phyloP scores from a whole-genome alignment of 2,113 vertebrate species.

The Mobula hypostoma region DNA sequence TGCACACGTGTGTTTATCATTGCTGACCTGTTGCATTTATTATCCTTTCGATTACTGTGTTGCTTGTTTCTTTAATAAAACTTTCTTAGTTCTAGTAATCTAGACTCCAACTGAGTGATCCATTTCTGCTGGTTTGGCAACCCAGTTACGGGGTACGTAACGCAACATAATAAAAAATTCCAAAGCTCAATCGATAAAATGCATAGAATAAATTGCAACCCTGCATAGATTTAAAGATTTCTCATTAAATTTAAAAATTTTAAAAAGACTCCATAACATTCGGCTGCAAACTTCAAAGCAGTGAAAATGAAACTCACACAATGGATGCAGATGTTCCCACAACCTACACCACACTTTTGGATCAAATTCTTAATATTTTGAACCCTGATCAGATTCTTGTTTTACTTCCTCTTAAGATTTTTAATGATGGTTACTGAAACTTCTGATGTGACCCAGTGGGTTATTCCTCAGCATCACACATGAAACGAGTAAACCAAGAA shows the following conservation, averaged over 20 bases:
- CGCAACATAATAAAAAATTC: not conserved
- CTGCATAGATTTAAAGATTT: not conserved
- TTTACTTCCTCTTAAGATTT: not conserved
- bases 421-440: not conserved
- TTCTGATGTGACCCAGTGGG: not conserved
- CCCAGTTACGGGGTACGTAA: too few species aligned
- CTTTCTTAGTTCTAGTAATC: too few species aligned
- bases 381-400: not conserved
- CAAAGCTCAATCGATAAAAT: not conserved
- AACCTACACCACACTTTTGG: not conserved
- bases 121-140: too few species aligned
- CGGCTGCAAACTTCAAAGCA: not conserved
- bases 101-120: too few species aligned
- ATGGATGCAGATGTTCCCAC: not conserved
- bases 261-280: not conserved
- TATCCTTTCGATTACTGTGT: too few species aligned
- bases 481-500: not conserved
- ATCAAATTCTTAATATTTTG: not conserved
- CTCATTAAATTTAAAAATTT: not conserved
- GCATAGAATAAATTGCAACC: not conserved
- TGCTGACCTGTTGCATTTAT: too few species aligned
- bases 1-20: too few species aligned
- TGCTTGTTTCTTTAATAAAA: too few species aligned
- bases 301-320: constrained; percentile 4
- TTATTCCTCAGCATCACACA: not conserved